phyloP scores from a whole-genome alignment of 2,888 invertebrate genomes.

The Macropis europaea region DNA sequence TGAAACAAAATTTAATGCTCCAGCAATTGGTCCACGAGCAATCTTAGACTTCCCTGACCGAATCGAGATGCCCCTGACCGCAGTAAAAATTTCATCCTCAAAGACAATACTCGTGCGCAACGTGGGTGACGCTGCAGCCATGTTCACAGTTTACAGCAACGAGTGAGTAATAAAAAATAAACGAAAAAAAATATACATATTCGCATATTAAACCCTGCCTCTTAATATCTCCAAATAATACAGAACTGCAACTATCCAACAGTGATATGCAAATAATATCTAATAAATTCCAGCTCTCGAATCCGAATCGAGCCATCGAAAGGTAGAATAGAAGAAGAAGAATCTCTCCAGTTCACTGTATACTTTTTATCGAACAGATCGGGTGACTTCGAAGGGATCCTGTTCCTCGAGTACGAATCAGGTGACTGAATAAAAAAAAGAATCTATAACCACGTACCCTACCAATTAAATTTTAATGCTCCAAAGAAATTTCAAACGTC shows the following conservation, averaged over 20 bases:
- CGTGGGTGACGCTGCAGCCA: conserved; percentile 80
- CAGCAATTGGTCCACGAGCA: conserved; percentile 82
- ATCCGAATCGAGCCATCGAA: conserved; percentile 82
- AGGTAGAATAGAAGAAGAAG: conserved; percentile 80
- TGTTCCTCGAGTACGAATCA: conserved; percentile 78
- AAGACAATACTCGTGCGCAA: conserved; percentile 82
- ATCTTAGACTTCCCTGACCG: conserved; percentile 83
- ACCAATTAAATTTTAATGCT: too few species aligned
- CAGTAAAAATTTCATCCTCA: conserved; percentile 81
- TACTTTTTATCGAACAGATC: conserved; percentile 81
- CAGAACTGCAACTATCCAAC: too few species aligned
- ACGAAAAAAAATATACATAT: too few species aligned
- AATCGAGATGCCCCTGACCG: conserved; percentile 81
- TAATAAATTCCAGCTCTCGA: conserved; percentile 70
- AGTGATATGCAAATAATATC: too few species aligned
- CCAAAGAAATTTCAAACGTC: too few species aligned
- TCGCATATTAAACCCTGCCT: too few species aligned
- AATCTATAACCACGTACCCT: too few species aligned
- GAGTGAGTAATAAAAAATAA: conserved; percentile 71
- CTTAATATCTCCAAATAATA: too few species aligned
- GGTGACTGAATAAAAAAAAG: conserved; percentile 57
- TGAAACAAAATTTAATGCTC: too few species aligned
- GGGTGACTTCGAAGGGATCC: conserved; percentile 78
- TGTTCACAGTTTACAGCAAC: conserved; percentile 79
- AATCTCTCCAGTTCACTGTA: conserved; percentile 81